These are phyloP conservation scores for Theristicus caerulescens DNA, from an alignment of 2,113 vertebrate genomes.

Conservation along the genomic window DNA sequence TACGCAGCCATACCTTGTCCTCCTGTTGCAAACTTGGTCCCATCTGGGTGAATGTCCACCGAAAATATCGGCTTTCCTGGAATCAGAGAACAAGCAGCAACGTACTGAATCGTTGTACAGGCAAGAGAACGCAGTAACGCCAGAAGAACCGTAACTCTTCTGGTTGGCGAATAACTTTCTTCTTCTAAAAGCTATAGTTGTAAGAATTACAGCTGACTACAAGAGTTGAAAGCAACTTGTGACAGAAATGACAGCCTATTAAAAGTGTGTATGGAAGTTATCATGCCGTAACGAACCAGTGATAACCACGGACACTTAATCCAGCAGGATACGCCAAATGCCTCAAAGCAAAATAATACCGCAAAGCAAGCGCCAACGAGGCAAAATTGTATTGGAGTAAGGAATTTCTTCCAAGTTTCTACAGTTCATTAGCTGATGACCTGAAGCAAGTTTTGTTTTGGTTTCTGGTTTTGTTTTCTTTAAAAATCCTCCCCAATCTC, in stretches of 20 bases:
- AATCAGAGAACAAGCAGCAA: constrained; percentile 33
- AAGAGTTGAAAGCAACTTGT: neutral
- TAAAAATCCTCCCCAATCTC: neutral
- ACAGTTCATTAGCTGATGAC: neutral
- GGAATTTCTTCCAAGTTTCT: neutral
- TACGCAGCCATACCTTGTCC: constrained; percentile 85
- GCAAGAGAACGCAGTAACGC: neutral
- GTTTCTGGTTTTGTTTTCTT: neutral
- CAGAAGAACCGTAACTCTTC: neutral
- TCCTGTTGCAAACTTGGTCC: constrained; percentile 97
- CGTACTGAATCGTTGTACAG: neutral
- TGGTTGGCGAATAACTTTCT: neutral
- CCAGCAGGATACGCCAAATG: neutral
- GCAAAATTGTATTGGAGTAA: neutral
- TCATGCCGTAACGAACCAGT: neutral
- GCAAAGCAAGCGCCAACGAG: neutral
- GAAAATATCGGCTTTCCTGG: constrained; percentile 98
- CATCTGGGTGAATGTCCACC: constrained; percentile 98
- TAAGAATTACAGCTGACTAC: neutral
- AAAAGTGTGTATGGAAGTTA: neutral
- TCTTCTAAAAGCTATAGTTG: neutral
- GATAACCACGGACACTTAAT: neutral
- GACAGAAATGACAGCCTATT: neutral
- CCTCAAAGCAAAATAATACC: neutral
- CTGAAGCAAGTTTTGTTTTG: neutral